These are phyloP conservation scores for Trichonephila inaurata DNA, from an alignment of 1,140 invertebrate species.

Conservation along the genomic window DNA sequence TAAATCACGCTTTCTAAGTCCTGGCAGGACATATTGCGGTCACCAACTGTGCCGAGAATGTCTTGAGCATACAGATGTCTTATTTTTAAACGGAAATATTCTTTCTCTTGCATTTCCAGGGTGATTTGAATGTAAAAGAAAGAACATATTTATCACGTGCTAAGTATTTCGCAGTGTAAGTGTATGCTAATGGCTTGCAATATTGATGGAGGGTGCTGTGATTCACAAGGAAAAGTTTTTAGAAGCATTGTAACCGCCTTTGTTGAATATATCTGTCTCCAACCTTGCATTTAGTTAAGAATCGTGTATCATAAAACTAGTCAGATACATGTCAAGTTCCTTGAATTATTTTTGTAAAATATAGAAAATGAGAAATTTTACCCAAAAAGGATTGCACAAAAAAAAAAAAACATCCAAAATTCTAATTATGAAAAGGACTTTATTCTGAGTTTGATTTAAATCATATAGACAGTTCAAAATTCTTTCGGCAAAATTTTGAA, in stretches of 20 bases:
- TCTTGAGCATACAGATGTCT: slow-evolving; percentile 42
- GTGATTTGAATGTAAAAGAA: slow-evolving; percentile 41
- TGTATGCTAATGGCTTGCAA: slow-evolving; percentile 36
- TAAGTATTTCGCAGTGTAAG: slow-evolving; percentile 31
- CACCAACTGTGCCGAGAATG: slow-evolving; percentile 37
- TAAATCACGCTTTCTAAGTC: slow-evolving; percentile 17
- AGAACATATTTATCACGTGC: slow-evolving; percentile 35
- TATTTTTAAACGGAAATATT: slow-evolving; percentile 27
- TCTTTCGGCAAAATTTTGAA: no score
- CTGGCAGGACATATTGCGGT: slow-evolving; percentile 25
- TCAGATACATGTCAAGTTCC: no score
- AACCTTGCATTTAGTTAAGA: no score
- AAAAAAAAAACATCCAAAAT: no score
- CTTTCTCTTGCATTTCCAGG: not conserved
- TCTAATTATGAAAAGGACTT: no score
- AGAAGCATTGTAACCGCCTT: not conserved
- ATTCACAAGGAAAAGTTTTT: not conserved
- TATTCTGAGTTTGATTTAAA: no score
- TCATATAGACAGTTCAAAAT: no score
- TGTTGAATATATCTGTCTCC: not conserved
- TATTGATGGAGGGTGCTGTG: not conserved
- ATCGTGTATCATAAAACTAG: no score
- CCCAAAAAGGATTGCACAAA: no score
- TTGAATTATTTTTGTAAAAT: no score
- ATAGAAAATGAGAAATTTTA: no score